These are phyloP conservation scores for Ophioninae sp. DNA, from an alignment of 2,888 invertebrate genomes.

Conservation along the genomic window DNA sequence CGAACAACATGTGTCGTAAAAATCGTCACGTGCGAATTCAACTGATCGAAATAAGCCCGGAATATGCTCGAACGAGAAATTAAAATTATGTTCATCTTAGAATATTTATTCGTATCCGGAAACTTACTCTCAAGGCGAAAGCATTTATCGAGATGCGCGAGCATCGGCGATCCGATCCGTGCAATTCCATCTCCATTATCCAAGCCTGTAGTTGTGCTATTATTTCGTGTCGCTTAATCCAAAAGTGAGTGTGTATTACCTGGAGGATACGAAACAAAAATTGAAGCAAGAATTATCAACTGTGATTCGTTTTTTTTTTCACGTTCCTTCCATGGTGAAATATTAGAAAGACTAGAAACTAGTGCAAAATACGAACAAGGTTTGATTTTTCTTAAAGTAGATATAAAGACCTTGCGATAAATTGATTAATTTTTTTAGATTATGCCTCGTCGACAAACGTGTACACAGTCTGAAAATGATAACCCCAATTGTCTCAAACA, in stretches of 20 bases:
- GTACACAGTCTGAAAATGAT: neutral
- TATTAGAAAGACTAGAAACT: no score
- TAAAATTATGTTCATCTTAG: neutral
- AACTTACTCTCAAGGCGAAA: constrained; percentile 87
- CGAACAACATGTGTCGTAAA: neutral
- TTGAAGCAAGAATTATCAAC: neutral
- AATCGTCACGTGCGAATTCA: neutral
- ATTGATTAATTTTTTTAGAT: neutral
- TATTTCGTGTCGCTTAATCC: constrained; percentile 95
- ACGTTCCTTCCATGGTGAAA: neutral
- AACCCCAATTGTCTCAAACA: neutral
- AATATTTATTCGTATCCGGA: neutral
- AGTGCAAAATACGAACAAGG: neutral
- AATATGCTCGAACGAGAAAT: neutral
- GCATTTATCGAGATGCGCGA: constrained; percentile 88
- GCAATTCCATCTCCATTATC: constrained; percentile 93
- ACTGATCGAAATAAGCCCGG: neutral
- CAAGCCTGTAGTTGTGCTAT: constrained; percentile 93
- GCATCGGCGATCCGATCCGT: constrained; percentile 89
- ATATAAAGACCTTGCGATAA: neutral
- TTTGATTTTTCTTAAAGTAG: neutral
- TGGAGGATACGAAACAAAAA: constrained; percentile 74
- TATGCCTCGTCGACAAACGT: neutral
- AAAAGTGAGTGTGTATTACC: constrained; percentile 96
- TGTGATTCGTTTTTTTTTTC: neutral